phyloP scores from a whole-genome alignment of 2,888 invertebrate species.

The Aquatica leii region DNA sequence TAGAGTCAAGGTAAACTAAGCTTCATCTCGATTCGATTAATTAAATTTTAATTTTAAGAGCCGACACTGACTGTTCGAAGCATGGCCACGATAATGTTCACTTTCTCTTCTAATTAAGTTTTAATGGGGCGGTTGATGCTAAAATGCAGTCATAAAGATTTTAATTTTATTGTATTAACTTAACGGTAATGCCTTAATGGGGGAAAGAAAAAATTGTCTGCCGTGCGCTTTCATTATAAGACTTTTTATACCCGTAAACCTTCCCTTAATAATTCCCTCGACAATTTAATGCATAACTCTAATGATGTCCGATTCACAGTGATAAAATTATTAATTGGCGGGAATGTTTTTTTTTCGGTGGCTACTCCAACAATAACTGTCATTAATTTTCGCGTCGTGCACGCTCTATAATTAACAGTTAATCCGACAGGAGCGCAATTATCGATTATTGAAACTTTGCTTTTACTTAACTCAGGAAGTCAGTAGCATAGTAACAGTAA shows the following conservation, averaged over 20 bases:
- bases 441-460: constrained; percentile 46
- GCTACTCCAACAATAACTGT: too few species aligned
- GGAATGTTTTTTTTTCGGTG: too few species aligned
- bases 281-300: too few species aligned
- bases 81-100: constrained; percentile 15
- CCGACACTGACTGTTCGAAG: constrained; percentile 19
- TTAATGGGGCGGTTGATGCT: constrained; percentile 11
- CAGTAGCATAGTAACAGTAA: constrained; percentile 26
- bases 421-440: constrained; percentile 39
- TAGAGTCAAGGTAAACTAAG: constrained; percentile 39
- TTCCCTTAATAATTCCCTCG: too few species aligned
- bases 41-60: constrained; percentile 29
- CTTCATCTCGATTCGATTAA: constrained; percentile 31
- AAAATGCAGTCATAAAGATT: constrained; percentile 13
- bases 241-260: background rate
- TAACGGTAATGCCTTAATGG: constrained; percentile 13
- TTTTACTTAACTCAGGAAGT: constrained; percentile 34
- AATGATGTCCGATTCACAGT: too few species aligned
- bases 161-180: constrained; percentile 18
- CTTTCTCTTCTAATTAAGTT: constrained; percentile 25
- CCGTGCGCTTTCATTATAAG: constrained; percentile 1
- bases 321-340: too few species aligned
- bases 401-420: constrained; percentile 40
- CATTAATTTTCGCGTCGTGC: constrained; percentile 10
- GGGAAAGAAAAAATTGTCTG: constrained; percentile 10